These are phyloP conservation scores for Micrasema longulum DNA, from an alignment of 1,140 invertebrate genomes.

Conservation along the genomic window DNA sequence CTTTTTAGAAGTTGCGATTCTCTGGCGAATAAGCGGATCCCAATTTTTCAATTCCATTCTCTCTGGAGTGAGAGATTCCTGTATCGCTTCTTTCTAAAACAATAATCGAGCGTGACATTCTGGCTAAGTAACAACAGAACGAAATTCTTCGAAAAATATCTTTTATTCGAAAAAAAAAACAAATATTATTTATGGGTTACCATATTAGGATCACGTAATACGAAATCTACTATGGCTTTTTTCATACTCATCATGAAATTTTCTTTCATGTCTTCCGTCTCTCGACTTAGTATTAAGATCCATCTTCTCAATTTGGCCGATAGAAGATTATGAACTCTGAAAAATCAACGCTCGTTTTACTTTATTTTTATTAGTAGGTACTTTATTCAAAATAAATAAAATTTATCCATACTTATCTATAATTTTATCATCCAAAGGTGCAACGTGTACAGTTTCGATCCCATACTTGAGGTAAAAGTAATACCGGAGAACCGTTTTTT, in stretches of 20 bases:
- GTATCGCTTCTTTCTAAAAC: conserved; percentile 62
- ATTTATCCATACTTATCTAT: conserved; percentile 68
- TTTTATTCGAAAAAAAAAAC: no score
- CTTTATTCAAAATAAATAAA: background rate
- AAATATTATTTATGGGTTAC: conserved; percentile 52
- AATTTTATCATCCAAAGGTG: conserved; percentile 77
- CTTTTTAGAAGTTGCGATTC: conserved; percentile 59
- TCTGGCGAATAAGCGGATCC: conserved; percentile 73
- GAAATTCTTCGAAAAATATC: no score
- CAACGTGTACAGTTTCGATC: conserved; percentile 87
- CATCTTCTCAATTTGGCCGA: conserved; percentile 69
- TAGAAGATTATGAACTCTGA: conserved; percentile 64
- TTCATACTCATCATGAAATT: conserved; percentile 89
- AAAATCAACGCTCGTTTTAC: background rate
- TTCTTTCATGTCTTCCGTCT: conserved; percentile 76
- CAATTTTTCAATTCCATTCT: conserved; percentile 73
- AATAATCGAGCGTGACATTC: no score
- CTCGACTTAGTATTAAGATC: conserved; percentile 68
- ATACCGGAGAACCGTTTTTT: conserved; percentile 82
- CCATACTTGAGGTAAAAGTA: conserved; percentile 92
- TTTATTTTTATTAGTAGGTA: background rate
- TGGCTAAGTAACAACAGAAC: no score
- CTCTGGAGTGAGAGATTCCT: conserved; percentile 66
- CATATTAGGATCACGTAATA: conserved; percentile 79
- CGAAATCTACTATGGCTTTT: conserved; percentile 90